These are phyloP conservation scores for Hydrochoerus hydrochaeris DNA, from an alignment of 2,113 vertebrate species.

Conservation along the genomic window DNA sequence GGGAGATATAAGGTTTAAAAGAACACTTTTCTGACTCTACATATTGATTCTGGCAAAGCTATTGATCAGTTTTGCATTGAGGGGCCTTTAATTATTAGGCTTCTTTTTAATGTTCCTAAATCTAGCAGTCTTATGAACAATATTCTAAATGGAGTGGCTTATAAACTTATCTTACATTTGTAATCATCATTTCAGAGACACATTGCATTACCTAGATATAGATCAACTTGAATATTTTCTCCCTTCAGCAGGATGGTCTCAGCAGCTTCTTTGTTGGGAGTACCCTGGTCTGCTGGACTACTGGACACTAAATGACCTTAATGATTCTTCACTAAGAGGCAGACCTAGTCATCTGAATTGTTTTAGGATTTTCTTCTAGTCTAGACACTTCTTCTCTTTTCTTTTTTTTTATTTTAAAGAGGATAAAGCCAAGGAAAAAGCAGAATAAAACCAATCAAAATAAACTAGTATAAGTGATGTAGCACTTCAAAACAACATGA, in stretches of 20 bases:
- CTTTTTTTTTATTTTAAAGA: too few species aligned
- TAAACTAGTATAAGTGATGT: too few species aligned
- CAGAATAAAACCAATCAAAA: too few species aligned
- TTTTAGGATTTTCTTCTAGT: background rate
- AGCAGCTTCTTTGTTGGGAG: background rate
- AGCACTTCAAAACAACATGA: too few species aligned
- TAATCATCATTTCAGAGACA: constrained; percentile 9
- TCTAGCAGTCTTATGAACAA: constrained; percentile 49
- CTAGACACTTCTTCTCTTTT: background rate
- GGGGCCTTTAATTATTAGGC: constrained; percentile 69
- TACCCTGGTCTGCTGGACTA: background rate
- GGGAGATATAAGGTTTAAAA: constrained; percentile 29
- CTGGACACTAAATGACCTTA: background rate
- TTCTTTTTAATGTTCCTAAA: constrained; percentile 42
- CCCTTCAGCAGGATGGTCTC: background rate
- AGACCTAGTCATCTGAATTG: background rate
- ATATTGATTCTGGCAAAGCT: constrained; percentile 72
- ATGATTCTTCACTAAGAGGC: background rate
- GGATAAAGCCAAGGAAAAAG: too few species aligned
- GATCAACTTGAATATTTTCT: background rate
- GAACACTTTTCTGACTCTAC: constrained; percentile 58
- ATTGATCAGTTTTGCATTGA: constrained; percentile 54
- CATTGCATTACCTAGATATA: background rate
- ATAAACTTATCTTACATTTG: background rate
- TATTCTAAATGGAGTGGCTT: constrained; percentile 56